phyloP scores from a whole-genome alignment of 2,113 vertebrate genomes.

The Mesembrinibis cayennensis region DNA sequence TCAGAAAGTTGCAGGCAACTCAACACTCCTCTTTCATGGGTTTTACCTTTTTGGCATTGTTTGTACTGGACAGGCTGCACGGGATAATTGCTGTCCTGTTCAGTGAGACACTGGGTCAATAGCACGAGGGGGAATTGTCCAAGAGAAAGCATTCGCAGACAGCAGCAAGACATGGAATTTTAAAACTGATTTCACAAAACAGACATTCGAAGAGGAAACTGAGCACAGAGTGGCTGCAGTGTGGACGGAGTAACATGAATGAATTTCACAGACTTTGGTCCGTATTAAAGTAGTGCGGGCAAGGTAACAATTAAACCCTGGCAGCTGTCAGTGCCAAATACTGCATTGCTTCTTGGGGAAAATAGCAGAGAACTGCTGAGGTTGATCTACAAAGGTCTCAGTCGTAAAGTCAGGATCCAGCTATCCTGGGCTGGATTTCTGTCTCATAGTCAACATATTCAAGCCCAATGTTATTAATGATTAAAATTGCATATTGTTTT shows the following conservation, averaged over 20 bases:
- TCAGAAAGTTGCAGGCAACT: neutral
- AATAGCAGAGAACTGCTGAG: neutral
- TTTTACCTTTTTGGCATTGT: neutral
- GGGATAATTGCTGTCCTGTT: neutral
- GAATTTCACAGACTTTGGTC: neutral
- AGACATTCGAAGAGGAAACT: neutral
- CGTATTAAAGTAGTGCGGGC: neutral
- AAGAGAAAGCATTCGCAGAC: neutral
- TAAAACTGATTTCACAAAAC: neutral
- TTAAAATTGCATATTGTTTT: neutral
- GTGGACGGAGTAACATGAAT: neutral
- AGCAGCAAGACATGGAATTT: neutral
- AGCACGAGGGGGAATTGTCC: too few relatives aligned
- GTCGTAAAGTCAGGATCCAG: neutral
- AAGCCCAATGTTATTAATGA: neutral
- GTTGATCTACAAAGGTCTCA: neutral
- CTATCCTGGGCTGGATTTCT: neutral
- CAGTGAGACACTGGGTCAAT: accelerated
- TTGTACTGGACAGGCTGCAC: neutral
- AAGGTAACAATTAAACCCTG: neutral
- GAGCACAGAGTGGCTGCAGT: neutral
- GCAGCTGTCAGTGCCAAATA: neutral
- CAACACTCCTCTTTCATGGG: accelerated
- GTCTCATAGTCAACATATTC: neutral
- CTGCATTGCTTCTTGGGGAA: neutral